Conservation (phyloP, 2,113 vertebrate genomes). For the Chaetops frenatus region DNA sequence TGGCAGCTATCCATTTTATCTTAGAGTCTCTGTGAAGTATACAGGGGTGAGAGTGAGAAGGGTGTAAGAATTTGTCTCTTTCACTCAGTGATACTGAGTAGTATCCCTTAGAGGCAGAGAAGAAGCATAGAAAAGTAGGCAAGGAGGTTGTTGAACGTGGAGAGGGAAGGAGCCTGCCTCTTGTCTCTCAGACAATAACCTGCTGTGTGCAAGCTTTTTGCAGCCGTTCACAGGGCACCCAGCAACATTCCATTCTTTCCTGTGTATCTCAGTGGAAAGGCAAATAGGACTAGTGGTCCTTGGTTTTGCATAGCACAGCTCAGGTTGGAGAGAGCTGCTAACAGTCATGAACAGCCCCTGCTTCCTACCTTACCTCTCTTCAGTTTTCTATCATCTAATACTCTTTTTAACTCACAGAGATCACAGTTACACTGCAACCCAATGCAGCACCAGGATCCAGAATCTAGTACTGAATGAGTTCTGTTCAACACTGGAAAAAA, state of each 20-base stretch:
- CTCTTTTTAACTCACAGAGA: background rate
- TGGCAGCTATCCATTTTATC: background rate
- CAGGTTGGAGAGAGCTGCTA: background rate
- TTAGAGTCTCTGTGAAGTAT: background rate
- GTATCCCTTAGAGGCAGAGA: background rate
- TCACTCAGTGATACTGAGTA: background rate
- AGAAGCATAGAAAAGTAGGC: background rate
- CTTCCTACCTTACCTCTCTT: background rate
- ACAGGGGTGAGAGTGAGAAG: background rate
- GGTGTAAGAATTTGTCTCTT: background rate
- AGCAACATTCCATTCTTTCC: background rate
- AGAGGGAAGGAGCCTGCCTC: background rate
- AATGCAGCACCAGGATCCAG: background rate
- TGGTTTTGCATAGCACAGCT: background rate
- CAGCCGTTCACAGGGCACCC: background rate
- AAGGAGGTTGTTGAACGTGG: background rate
- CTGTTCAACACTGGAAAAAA: too few species aligned
- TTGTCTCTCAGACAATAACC: background rate
- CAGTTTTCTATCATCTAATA: background rate
- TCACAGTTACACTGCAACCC: background rate
- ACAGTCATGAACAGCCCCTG: background rate
- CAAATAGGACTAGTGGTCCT: background rate
- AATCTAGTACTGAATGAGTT: background rate
- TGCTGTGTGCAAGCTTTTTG: background rate
- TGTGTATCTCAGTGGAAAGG: background rate